Percentiles rank a stretch among this genome's conserved stretches.
Evolutionary conservation across 2,797 vertebrate species (phyloP).

Genomic region (Polyboroides typus): DNA sequence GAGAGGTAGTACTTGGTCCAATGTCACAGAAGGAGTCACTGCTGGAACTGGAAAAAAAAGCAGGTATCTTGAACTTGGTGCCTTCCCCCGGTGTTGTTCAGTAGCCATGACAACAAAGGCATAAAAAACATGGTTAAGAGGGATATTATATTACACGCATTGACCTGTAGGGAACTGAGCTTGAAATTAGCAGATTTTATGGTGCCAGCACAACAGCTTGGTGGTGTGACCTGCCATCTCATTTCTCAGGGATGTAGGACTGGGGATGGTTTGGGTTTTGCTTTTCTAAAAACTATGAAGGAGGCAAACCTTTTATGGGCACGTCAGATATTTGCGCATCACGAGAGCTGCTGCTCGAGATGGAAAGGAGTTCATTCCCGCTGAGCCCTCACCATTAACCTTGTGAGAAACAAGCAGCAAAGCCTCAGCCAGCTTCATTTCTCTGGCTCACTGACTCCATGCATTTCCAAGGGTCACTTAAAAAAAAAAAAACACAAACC

Average conservation of each 20-base stretch:
- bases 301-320: not conserved
- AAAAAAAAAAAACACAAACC: not conserved
- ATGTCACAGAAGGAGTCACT: not conserved
- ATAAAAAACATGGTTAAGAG: not conserved
- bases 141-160: not conserved
- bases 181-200: not conserved
- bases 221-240: not conserved
- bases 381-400: not conserved
- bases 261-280: not conserved
- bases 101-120: not conserved
- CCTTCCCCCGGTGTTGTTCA: not conserved
- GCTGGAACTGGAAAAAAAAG: not conserved
- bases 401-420: not conserved
- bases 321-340: accelerated
- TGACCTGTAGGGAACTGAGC: not conserved
- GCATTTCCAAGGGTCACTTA: not conserved
- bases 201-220: not conserved
- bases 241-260: not conserved
- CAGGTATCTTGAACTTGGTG: not conserved
- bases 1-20: not conserved
- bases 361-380: not conserved
- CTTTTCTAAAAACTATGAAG: not conserved
- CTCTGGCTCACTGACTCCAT: not conserved
- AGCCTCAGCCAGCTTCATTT: not conserved
- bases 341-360: not conserved